Conservation (phyloP, 2,888 invertebrate genomes). For the Melipona beecheii region DNA sequence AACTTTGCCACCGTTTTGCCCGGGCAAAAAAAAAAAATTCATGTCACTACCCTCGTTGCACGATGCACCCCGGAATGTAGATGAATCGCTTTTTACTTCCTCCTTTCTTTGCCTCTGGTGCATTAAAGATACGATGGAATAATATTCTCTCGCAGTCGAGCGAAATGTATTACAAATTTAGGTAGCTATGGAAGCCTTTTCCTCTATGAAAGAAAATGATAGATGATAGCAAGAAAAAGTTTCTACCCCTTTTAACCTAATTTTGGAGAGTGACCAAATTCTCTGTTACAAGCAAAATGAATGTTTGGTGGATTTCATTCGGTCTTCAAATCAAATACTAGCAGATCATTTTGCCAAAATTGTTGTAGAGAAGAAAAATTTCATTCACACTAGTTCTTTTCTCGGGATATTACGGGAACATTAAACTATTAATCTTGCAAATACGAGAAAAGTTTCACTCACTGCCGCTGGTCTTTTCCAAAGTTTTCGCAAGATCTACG, state of each 20-base stretch:
- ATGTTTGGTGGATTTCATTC: no score
- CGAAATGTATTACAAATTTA: background rate
- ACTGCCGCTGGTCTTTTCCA: background rate
- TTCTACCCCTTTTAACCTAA: background rate
- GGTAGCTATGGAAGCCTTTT: background rate
- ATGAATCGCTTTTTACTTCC: constrained; percentile 21
- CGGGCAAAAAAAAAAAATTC: constrained; percentile 63
- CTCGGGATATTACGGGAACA: no score
- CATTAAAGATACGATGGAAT: background rate
- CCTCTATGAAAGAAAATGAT: background rate
- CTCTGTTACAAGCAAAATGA: background rate
- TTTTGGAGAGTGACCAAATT: background rate
- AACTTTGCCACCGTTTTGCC: constrained; percentile 75
- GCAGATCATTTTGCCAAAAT: no score
- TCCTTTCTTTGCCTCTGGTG: background rate
- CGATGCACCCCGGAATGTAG: constrained; percentile 20
- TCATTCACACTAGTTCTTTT: no score
- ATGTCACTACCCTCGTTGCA: constrained; percentile 55
- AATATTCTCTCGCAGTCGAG: background rate
- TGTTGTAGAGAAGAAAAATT: no score
- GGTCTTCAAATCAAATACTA: no score
- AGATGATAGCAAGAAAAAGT: background rate
- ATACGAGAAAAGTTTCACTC: background rate
- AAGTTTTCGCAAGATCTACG: background rate
- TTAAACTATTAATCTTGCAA: background rate